These are phyloP conservation scores for Gymnocephalus cernua DNA, from an alignment of 2,113 vertebrate species.

Conservation along the genomic window DNA sequence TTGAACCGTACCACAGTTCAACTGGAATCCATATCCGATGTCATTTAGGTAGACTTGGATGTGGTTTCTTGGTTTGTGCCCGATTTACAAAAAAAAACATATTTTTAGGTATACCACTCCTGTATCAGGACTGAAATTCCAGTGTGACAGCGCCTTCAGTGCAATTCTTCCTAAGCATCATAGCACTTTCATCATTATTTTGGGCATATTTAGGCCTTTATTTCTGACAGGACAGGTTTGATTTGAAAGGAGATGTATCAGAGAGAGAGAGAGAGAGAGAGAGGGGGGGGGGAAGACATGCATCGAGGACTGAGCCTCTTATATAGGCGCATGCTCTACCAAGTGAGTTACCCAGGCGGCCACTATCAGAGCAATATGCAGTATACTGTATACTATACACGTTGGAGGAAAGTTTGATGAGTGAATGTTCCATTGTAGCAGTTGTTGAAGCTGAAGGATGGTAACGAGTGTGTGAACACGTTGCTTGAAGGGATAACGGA, in stretches of 20 bases:
- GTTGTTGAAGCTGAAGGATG: conserved; percentile 14
- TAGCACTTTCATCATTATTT: neutral
- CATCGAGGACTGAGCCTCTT: too few relatives aligned
- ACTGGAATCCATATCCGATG: neutral
- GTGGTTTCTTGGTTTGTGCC: neutral
- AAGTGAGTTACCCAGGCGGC: too few relatives aligned
- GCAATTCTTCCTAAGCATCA: neutral
- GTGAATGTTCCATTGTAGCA: neutral
- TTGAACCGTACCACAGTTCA: neutral
- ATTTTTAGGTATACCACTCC: neutral
- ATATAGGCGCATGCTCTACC: too few relatives aligned
- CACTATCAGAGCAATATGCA: neutral
- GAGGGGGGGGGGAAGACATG: too few relatives aligned
- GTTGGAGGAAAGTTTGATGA: neutral
- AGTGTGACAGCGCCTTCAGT: neutral
- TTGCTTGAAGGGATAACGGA: neutral
- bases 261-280: too few relatives aligned
- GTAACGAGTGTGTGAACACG: neutral
- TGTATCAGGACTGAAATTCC: neutral
- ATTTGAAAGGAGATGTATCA: too few relatives aligned
- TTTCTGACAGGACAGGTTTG: too few relatives aligned
- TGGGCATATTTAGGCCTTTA: too few relatives aligned
- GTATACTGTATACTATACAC: neutral
- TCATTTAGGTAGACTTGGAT: neutral
- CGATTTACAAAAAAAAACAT: neutral